Conservation (phyloP, 2,888 invertebrate genomes). For the Troilus luridus region DNA sequence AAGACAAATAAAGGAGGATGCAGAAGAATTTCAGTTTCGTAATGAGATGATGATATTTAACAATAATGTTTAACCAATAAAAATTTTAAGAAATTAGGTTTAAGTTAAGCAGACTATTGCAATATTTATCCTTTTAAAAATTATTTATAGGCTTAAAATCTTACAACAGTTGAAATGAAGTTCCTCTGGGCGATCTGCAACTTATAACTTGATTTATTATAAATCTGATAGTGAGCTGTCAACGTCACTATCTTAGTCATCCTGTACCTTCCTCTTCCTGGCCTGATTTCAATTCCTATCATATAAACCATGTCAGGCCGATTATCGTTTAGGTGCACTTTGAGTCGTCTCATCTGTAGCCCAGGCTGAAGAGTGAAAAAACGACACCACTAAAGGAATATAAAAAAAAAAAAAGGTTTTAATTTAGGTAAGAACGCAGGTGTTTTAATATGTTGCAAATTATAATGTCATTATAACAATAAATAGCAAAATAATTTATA, state of each 20-base stretch:
- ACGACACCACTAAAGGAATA: conserved; percentile 73
- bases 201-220: conserved; percentile 84
- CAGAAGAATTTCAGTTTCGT: too few relatives aligned
- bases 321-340: conserved; percentile 75
- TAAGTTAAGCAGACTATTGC: background rate
- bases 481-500: background rate
- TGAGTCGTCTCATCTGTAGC: conserved; percentile 78
- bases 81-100: background rate
- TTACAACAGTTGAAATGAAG: conserved; percentile 81
- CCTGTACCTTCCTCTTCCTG: conserved; percentile 90
- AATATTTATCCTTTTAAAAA: background rate
- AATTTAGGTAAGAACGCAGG: background rate
- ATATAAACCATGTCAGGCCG: conserved; percentile 82
- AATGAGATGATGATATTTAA: too few relatives aligned
- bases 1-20: too few relatives aligned
- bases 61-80: background rate
- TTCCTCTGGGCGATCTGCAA: conserved; percentile 93
- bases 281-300: conserved; percentile 90
- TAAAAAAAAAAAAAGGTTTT: background rate
- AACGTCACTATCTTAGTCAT: conserved; percentile 93
- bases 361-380: conserved; percentile 89
- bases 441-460: background rate
- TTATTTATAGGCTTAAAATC: conserved; percentile 66
- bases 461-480: background rate
- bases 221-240: conserved; percentile 92